Evolutionary conservation across 2,113 vertebrate genomes (phyloP).

Genomic region (Lepus timidus): DNA sequence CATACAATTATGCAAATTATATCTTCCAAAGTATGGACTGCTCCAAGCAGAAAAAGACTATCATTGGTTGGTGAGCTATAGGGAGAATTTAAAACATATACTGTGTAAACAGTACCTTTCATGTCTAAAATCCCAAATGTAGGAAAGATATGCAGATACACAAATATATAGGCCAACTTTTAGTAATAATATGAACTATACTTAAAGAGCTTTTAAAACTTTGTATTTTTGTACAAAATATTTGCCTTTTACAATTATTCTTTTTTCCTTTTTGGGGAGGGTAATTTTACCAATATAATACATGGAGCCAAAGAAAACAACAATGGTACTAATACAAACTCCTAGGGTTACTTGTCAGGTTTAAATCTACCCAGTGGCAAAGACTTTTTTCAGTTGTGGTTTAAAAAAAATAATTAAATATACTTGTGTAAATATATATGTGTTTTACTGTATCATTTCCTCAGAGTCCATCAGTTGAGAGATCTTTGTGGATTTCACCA

Average conservation of each 20-base stretch:
- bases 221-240: conserved; percentile 93
- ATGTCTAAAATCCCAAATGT: conserved; percentile 87
- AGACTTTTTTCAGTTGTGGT: conserved; percentile 80
- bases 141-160: conserved; percentile 88
- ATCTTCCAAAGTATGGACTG: conserved; percentile 77
- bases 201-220: conserved; percentile 92
- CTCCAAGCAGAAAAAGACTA: conserved; percentile 80
- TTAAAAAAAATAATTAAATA: conserved; percentile 73
- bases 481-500: conserved; percentile 78
- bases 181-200: conserved; percentile 91
- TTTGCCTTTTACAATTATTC: conserved; percentile 88
- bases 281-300: conserved; percentile 88
- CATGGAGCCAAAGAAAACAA: conserved; percentile 89
- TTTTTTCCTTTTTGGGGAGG: conserved; percentile 82
- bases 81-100: conserved; percentile 81
- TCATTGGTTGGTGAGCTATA: conserved; percentile 77
- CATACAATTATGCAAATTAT: conserved; percentile 71
- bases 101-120: conserved; percentile 84
- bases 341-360: conserved; percentile 85
- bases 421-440: conserved; percentile 3
- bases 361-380: conserved; percentile 82
- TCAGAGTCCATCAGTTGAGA: conserved; percentile 81
- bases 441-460: conserved; percentile 77
- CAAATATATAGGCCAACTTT: conserved; percentile 89
- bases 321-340: conserved; percentile 87